Base-by-base conservation (phyloP, 53 echinoderm and acorn worm genomes). In the Astropecten irregularis region DNA sequence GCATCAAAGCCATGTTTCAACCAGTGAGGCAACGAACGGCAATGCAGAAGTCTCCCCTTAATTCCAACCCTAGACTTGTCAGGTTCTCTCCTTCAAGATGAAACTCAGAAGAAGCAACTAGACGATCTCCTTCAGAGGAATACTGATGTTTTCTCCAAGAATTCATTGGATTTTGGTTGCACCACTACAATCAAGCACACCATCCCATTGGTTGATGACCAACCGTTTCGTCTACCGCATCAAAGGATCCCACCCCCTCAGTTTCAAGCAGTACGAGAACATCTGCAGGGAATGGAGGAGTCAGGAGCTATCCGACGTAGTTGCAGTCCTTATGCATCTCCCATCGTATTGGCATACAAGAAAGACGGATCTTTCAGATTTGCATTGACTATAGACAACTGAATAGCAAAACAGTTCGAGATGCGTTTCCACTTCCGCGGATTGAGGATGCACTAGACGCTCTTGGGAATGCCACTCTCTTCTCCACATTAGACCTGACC, bases 381-480 rank as follows among this genome's bases (percentile, higher is more conserved):
- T 73, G 73, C 30, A n/a, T n/a, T n/a, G 34, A 53, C 22, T 55
- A 76, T 25, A 11, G 76, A 10, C 32, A 47, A 46, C 74, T 77
- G 3, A 77, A 77, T 23, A 56, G 25, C 40, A 49, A 49, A 2
- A 77, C 77, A 9, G 59, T 58, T 18, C 77, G 77, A 9, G 77
- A 77, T 40, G 77, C 77, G 0, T 77, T 34, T 31, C 82, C 82
- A 1, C 64, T 82, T 23, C 82, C 82, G 16, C 64, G 66, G 33
- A 82, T 82, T 33, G 82, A 82, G 23, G 82, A 82, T 46, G 62
- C 82, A 35, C 32, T 82, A 15, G 82, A 66, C 27, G 66, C 82
- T 3, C 37, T 82, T 3, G 82, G 82, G 19, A 66, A 66, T 10
- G 82, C 82, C 8, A 50, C 56, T 37, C 40, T 49, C 49, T 82